Evolutionary conservation across 23 tunicate species (phyloP), one percentile per base, ranked within the genome.

Genomic region (Pegea sp.): DNA sequence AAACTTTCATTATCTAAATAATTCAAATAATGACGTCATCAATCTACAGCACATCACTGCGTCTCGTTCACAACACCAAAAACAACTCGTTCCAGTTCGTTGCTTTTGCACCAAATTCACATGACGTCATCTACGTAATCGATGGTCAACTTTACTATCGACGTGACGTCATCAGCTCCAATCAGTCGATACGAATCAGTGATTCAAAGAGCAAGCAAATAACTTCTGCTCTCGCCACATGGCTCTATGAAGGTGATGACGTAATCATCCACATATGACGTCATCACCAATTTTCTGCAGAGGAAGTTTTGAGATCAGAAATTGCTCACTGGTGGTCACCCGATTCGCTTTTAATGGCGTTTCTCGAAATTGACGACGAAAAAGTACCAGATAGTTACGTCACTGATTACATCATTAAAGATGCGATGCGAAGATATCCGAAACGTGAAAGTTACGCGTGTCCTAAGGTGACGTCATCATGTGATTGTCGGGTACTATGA

Each of bases 211-310:
- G 28, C 28, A 57, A 63, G 5, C 26, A 25, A 1, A 24, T 67
- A 23, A 52, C 22, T 2, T 71, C 71, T 48, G 93, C 79, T 33
- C 29, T 80, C 1, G 27, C 79, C 0, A 53, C 56, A 34, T 62
- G 72, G 69, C 56, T 72, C 2, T 80, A 80, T 33, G 93, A 66
- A 80, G 93, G 93, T 80, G 49, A n/a, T n/a, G n/a, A n/a, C n/a
- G n/a, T n/a, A n/a, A n/a, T n/a, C n/a, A n/a, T n/a, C n/a, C n/a
- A n/a, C n/a, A n/a, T n/a, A n/a, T n/a, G n/a, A n/a, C n/a, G n/a
- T n/a, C n/a, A n/a, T n/a, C n/a, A n/a, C n/a, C n/a, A n/a, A n/a
- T n/a, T n/a, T n/a, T 28, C 16, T 46, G 30, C 56, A 80, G 93
- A 80, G 34, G 66, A 71, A 56, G 62, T 80, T 5, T 27, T 80